Percentiles rank a stretch among this genome's conserved stretches.
Evolutionary conservation across 1,140 invertebrate genomes (phyloP).

Genomic region (Pseudomyrmex dendroicus): DNA sequence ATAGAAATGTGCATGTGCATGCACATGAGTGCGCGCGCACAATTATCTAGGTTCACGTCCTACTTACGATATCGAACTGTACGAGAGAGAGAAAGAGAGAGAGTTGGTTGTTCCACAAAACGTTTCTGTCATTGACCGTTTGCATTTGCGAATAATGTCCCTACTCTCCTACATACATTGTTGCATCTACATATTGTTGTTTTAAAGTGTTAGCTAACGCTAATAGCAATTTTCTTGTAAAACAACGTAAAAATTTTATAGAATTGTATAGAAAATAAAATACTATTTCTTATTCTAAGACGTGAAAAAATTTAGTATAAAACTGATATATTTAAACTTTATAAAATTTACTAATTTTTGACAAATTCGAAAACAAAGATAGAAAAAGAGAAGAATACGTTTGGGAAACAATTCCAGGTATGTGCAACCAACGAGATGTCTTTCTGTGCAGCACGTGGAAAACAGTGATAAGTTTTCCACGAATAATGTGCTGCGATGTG

Average conservation of each 20-base stretch:
- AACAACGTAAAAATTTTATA: not conserved
- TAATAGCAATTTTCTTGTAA: not conserved
- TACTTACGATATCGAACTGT: conserved; percentile 82
- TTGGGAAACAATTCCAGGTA: conserved; percentile 2
- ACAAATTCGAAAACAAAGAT: too few relatives aligned
- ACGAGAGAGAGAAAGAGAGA: not conserved
- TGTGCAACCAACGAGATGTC: conserved; percentile 10
- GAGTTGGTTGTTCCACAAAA: conserved; percentile 64
- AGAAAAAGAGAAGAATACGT: not conserved
- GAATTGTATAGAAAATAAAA: not conserved
- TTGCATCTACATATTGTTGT: too few relatives aligned
- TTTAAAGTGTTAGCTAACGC: not conserved
- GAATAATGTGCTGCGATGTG: not conserved
- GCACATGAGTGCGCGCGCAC: conserved; percentile 51
- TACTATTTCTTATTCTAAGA: too few relatives aligned
- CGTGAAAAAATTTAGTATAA: too few relatives aligned
- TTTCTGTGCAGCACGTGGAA: not conserved
- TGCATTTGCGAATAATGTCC: conserved; percentile 8
- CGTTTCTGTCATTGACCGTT: conserved; percentile 69
- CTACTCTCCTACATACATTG: too few relatives aligned
- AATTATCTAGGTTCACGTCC: conserved; percentile 78
- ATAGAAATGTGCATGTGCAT: conserved; percentile 1
- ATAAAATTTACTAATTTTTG: too few relatives aligned
- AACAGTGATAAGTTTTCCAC: conserved; percentile 31
- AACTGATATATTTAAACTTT: too few relatives aligned